Evolutionary conservation across 2,888 invertebrate genomes (phyloP).

Genomic region (Sinohyriopsis cumingii): DNA sequence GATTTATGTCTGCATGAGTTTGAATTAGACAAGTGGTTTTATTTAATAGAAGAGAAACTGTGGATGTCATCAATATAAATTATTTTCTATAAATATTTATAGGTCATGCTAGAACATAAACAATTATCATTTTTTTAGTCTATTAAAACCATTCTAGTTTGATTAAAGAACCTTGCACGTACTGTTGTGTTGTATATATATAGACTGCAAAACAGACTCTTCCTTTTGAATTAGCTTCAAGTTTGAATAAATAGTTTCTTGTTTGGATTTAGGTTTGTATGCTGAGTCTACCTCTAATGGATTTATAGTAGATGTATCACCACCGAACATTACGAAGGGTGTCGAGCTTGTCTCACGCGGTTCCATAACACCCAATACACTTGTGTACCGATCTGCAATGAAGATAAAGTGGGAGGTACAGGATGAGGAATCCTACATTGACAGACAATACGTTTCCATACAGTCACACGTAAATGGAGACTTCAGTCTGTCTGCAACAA

Average conservation of each 20-base stretch:
- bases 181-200: no score
- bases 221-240: no score
- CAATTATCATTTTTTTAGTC: no score
- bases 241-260: neutral
- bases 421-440: slow-evolving; percentile 17
- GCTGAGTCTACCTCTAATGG: slow-evolving; percentile 20
- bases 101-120: no score
- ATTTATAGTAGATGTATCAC: slow-evolving; percentile 15
- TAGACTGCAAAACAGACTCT: no score
- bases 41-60: no score
- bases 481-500: slow-evolving; percentile 16
- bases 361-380: neutral
- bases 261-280: slow-evolving; percentile 12
- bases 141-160: no score
- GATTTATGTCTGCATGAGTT: no score
- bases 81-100: no score
- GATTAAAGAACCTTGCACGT: no score
- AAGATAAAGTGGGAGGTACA: slow-evolving; percentile 17
- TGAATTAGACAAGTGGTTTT: no score
- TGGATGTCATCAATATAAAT: no score
- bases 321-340: slow-evolving; percentile 6
- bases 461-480: slow-evolving; percentile 23
- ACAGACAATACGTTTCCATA: slow-evolving; percentile 24
- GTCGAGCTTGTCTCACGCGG: slow-evolving; percentile 7
- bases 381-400: slow-evolving; percentile 15